Evolutionary conservation across 2,888 invertebrate species (phyloP).

Genomic region (Gari tellinella): DNA sequence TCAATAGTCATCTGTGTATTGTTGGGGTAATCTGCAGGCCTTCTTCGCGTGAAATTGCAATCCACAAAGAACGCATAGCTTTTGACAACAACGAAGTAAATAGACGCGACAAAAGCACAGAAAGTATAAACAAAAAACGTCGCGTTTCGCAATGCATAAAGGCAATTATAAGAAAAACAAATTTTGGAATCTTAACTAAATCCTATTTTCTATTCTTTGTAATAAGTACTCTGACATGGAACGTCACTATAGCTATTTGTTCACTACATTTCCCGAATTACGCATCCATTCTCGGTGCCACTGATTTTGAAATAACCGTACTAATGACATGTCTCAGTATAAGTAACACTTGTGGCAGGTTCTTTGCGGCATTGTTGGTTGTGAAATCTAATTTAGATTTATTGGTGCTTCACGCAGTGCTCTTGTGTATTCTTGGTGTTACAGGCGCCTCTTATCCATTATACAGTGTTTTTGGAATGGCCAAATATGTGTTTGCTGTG

Average conservation of each 20-base stretch:
- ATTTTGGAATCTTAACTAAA: slow-evolving; percentile 13
- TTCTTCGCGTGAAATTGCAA: slow-evolving; percentile 31
- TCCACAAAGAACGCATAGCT: neutral
- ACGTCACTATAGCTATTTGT: slow-evolving; percentile 39
- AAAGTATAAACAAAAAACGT: neutral
- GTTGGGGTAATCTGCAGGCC: slow-evolving; percentile 56
- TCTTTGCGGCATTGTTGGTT: slow-evolving; percentile 24
- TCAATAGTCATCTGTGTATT: slow-evolving; percentile 50
- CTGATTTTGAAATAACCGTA: slow-evolving; percentile 20
- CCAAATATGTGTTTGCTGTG: slow-evolving; percentile 31
- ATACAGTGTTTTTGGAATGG: slow-evolving; percentile 19
- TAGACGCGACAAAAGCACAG: neutral
- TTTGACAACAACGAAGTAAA: too few relatives aligned
- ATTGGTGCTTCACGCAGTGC: slow-evolving; percentile 20
- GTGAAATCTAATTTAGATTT: slow-evolving; percentile 17
- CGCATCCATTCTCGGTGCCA: slow-evolving; percentile 21
- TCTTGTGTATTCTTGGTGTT: slow-evolving; percentile 30
- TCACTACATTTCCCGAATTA: slow-evolving; percentile 54
- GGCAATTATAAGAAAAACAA: neutral
- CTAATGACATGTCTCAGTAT: slow-evolving; percentile 51
- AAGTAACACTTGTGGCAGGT: slow-evolving; percentile 42
- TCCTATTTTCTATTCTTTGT: slow-evolving; percentile 40
- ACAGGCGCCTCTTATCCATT: slow-evolving; percentile 33
- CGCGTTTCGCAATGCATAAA: too few relatives aligned
- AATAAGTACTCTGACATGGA: slow-evolving; percentile 45